phyloP scores from a whole-genome alignment of 2,797 vertebrate genomes.

The Coluber constrictor region DNA sequence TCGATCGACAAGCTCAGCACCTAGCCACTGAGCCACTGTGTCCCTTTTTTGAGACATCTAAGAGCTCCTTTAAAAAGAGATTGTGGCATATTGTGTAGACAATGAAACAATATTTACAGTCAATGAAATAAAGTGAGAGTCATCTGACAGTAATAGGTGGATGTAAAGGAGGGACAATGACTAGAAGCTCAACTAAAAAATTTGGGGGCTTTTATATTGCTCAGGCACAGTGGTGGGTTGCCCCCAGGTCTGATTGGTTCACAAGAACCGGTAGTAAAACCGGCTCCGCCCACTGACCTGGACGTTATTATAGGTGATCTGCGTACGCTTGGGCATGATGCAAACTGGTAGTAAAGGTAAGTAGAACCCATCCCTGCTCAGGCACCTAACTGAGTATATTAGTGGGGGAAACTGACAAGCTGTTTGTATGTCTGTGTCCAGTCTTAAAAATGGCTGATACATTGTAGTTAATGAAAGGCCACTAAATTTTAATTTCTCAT shows the following conservation, averaged over 20 bases:
- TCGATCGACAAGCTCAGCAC: too few relatives aligned
- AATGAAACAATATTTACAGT: neutral
- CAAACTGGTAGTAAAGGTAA: too few relatives aligned
- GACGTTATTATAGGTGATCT: too few relatives aligned
- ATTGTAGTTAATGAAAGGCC: neutral
- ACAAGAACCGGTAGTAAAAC: too few relatives aligned
- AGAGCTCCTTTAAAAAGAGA: neutral
- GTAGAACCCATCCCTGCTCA: neutral
- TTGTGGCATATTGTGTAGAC: neutral
- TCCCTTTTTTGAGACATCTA: neutral
- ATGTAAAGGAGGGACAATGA: neutral
- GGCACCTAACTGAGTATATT: neutral
- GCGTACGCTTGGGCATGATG: too few relatives aligned
- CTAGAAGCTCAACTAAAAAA: neutral
- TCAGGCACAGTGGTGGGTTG: neutral
- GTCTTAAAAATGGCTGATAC: neutral
- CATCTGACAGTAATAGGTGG: neutral
- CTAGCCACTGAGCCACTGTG: too few relatives aligned
- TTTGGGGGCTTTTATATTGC: neutral
- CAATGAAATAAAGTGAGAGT: neutral
- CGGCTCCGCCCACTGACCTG: too few relatives aligned
- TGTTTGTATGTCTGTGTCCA: neutral
- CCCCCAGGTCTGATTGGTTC: too few relatives aligned
- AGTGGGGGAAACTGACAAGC: neutral
- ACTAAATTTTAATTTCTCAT: neutral